These are phyloP conservation scores for Gavia stellata DNA, from an alignment of 2,113 vertebrate species.

Conservation along the genomic window DNA sequence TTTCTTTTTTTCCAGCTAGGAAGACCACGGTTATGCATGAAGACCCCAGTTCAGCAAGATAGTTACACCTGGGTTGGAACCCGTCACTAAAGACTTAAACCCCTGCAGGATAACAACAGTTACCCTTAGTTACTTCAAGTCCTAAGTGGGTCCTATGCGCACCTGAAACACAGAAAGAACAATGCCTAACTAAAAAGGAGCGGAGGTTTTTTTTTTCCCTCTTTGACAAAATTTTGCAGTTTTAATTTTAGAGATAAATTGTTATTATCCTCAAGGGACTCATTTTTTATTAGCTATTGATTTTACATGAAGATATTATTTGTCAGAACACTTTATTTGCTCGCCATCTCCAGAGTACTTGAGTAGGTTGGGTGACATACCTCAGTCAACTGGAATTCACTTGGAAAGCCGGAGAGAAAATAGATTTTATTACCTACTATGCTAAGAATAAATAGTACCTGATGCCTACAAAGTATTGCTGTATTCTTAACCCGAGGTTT, in stretches of 20 bases:
- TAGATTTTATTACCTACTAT: not conserved
- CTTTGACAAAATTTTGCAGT: not conserved
- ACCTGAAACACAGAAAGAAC: not conserved
- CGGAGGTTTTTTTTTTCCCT: not conserved
- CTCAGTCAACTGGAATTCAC: not conserved
- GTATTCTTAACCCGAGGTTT: not conserved
- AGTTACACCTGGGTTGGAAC: not conserved
- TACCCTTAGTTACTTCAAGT: not conserved
- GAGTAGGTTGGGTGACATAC: not conserved
- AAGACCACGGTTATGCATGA: not conserved
- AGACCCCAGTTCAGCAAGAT: not conserved
- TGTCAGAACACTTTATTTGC: not conserved
- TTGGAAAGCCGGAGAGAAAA: not conserved
- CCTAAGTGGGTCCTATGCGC: not conserved
- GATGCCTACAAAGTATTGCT: not conserved
- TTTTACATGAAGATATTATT: not conserved
- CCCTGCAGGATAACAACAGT: not conserved
- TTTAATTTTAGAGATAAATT: not conserved
- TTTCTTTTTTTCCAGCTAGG: not conserved
- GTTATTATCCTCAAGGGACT: not conserved
- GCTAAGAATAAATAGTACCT: not conserved
- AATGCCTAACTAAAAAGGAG: not conserved
- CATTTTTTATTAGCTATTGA: not conserved
- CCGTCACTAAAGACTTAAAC: not conserved
- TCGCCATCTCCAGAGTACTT: not conserved